These are phyloP conservation scores for Carassius auratus DNA, from an alignment of 2,113 vertebrate genomes.

Conservation along the genomic window DNA sequence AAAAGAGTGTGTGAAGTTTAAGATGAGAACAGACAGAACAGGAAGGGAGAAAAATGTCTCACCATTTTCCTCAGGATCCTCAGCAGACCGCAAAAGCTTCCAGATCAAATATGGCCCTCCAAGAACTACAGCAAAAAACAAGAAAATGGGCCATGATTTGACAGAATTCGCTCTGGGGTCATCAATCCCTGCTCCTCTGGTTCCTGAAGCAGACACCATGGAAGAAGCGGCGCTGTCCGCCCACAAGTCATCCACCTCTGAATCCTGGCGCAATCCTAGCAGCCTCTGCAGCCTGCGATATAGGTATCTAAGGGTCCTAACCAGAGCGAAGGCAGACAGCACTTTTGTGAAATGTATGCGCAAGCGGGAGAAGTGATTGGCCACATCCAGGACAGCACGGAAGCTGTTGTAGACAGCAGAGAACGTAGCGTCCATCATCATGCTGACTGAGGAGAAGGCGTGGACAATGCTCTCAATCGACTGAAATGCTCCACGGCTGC, in stretches of 20 bases:
- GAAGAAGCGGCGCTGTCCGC: slow-evolving; percentile 85
- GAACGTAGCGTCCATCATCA: slow-evolving; percentile 99
- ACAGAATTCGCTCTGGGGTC: slow-evolving; percentile 77
- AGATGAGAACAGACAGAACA: background rate
- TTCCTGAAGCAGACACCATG: slow-evolving; percentile 59
- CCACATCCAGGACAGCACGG: slow-evolving; percentile 93
- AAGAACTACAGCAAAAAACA: slow-evolving; percentile 94
- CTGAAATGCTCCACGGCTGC: slow-evolving; percentile 95
- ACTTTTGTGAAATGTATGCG: slow-evolving; percentile 93
- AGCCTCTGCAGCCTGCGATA: slow-evolving; percentile 85
- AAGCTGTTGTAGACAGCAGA: slow-evolving; percentile 98
- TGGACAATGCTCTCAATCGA: slow-evolving; percentile 98
- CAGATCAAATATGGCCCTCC: slow-evolving; percentile 98
- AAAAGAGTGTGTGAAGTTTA: background rate
- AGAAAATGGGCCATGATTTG: slow-evolving; percentile 98
- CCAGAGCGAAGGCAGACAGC: slow-evolving; percentile 92
- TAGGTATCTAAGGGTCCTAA: slow-evolving; percentile 90
- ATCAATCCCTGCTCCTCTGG: slow-evolving; percentile 66
- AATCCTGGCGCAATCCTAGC: slow-evolving; percentile 80
- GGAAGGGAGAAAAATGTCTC: slow-evolving; percentile 50
- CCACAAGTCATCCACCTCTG: slow-evolving; percentile 92
- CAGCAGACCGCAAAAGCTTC: slow-evolving; percentile 87
- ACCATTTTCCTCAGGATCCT: slow-evolving; percentile 81
- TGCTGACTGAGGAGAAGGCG: slow-evolving; percentile 93
- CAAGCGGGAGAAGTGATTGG: slow-evolving; percentile 94